These are phyloP conservation scores for Aricia agestis DNA, from an alignment of 1,140 invertebrate species.

Conservation along the genomic window DNA sequence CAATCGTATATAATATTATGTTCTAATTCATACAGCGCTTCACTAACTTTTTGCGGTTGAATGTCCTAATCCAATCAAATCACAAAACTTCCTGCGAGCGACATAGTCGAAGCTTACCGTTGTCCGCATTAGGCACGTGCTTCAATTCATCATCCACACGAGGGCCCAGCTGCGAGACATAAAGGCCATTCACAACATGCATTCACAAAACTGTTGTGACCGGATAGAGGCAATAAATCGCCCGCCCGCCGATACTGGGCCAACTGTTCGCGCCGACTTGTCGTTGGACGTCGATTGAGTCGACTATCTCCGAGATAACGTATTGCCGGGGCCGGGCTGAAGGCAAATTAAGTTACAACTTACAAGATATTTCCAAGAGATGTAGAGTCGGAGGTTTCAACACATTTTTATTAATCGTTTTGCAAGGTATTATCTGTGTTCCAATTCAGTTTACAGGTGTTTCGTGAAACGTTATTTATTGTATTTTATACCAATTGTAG, in stretches of 20 bases:
- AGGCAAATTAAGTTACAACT: background rate
- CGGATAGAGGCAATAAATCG: conserved; percentile 50
- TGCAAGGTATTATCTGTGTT: background rate
- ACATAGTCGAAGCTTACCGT: background rate
- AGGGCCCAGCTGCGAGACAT: conserved; percentile 8
- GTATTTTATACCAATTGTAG: too few relatives aligned
- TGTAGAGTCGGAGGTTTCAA: background rate
- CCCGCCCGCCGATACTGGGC: background rate
- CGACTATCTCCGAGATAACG: background rate
- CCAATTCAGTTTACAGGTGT: too few relatives aligned
- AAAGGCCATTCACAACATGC: conserved; percentile 35
- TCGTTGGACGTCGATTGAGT: background rate
- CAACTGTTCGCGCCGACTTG: background rate
- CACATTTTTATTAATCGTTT: background rate
- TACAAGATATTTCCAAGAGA: conserved; percentile 1
- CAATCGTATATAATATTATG: too few relatives aligned
- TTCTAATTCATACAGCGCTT: too few relatives aligned
- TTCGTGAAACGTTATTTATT: too few relatives aligned
- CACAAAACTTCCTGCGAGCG: too few relatives aligned
- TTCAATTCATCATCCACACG: background rate
- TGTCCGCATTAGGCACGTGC: background rate
- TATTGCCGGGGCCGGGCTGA: background rate
- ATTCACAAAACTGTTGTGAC: conserved; percentile 44
- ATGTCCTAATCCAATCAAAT: too few relatives aligned
- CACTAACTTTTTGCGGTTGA: too few relatives aligned